Base-by-base conservation (phyloP, 2,888 invertebrate genomes). In the Hemicrepidius hirtus region DNA sequence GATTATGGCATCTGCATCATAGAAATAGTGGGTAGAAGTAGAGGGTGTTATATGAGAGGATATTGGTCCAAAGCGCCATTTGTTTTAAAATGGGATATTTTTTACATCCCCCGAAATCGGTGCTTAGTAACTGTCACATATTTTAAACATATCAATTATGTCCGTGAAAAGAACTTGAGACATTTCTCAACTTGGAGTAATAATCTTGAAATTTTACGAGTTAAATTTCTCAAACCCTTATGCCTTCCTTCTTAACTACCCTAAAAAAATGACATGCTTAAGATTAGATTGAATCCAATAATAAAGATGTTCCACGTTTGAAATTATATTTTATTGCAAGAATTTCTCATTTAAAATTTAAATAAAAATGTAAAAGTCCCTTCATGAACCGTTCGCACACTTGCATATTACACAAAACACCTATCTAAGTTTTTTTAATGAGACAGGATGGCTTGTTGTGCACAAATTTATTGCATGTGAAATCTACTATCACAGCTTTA, bases 81-180 rank as follows among this genome's bases (percentile, higher is more conserved):
- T 68, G 35, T 68, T 68, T 68, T 68, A 68, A 66, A 75, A 72
- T 68, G 65, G 68, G 65, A 53, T 68, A 68, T 72, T 72, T 71
- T 74, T 72, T 72, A 69, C 62, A 49, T 65, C 71, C 44, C 37
- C 13, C n/a, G 16, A 49, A 35, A 60, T 44, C 50, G 32, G 65
- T 16, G 68, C 68, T 74, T 68, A 57, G 53, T 71, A 68, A 50
- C 49, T 69, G 71, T 65, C 71, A 74, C 64, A 71, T 63, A 69
- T 41, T 69, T 69, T 62, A 60, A 63, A 69, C 64, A 32, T 69
- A 63, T 69, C 69, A 69, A 69, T 69, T 69, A 69, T 40, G 63
- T 40, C 53, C 60, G 40, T 60, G 49, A 18, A 57, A 60, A 44
- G 32, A 12, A 35, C 32, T 40, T 10, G 24, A 16, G 68, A 41